These are phyloP conservation scores for Erinaceus europaeus DNA, from an alignment of 2,113 vertebrate species.

Conservation along the genomic window DNA sequence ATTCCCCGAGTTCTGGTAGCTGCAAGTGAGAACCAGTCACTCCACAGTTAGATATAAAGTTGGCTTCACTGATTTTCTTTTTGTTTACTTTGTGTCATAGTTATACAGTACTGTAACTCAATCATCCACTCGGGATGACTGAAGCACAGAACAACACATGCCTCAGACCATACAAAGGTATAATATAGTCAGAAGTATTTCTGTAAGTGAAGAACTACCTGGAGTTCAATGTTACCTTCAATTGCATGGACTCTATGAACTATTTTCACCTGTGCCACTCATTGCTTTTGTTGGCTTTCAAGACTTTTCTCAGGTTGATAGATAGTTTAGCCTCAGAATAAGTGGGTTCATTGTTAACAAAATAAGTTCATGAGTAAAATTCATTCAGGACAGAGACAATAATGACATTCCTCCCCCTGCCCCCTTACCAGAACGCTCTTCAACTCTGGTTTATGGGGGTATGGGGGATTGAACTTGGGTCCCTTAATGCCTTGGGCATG, in stretches of 20 bases:
- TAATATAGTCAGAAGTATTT: not conserved
- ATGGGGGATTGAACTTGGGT: too few species aligned
- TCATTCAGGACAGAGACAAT: not conserved
- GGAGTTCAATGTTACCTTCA: not conserved
- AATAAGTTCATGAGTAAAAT: not conserved
- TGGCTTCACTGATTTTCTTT: not conserved
- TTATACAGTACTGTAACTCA: not conserved
- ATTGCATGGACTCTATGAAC: not conserved
- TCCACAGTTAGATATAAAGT: not conserved
- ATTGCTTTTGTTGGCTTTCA: not conserved
- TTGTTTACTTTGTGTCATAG: not conserved
- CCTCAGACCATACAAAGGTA: not conserved
- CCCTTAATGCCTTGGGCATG: too few species aligned
- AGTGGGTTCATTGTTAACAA: not conserved
- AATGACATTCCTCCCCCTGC: too few species aligned
- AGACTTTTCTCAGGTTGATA: not conserved
- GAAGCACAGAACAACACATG: not conserved
- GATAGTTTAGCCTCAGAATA: not conserved
- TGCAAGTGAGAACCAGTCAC: not conserved
- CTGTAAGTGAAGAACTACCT: not conserved
- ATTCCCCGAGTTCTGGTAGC: too few species aligned
- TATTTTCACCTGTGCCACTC: not conserved
- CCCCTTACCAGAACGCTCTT: too few species aligned
- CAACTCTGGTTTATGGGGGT: too few species aligned
- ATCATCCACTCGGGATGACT: not conserved